A percentile compares a stretch with the other conserved stretches of the same genome.
These are phyloP conservation scores for Leptinotarsa peninsularis DNA, from an alignment of 2,888 invertebrate genomes.

Conservation along the genomic window DNA sequence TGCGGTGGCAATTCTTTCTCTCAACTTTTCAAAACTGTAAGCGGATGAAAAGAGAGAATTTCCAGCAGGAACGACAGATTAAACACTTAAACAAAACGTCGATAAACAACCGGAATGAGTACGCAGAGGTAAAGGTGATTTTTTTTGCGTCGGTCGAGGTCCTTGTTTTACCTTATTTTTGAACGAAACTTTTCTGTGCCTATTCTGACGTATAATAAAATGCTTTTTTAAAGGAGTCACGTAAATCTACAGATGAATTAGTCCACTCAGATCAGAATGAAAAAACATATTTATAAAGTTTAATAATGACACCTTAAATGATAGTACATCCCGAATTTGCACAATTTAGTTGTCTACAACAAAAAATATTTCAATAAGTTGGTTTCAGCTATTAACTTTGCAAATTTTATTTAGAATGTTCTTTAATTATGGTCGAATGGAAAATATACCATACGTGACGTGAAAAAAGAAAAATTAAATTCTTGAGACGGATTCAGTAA, in stretches of 20 bases:
- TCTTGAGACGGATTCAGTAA: no score
- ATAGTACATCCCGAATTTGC: no score
- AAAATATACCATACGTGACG: no score
- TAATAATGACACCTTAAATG: no score
- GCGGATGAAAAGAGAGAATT: constrained; percentile 50
- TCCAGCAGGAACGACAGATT: constrained; percentile 50
- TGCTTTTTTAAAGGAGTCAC: background rate
- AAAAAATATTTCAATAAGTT: no score
- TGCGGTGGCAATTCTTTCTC: constrained; percentile 19
- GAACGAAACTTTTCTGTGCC: background rate
- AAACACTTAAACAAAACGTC: constrained; percentile 53
- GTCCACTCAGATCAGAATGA: no score
- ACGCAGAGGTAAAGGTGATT: constrained; percentile 34
- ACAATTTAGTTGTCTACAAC: no score
- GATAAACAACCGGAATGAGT: constrained; percentile 51
- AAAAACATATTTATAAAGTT: no score
- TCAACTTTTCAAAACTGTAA: constrained; percentile 46
- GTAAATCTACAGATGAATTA: background rate
- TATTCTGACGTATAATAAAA: background rate
- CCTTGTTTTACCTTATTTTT: background rate
- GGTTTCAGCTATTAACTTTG: no score
- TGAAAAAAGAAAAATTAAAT: no score
- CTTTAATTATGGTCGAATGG: no score
- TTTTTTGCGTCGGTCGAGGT: constrained; percentile 15
- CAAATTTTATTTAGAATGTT: no score